These are phyloP conservation scores for Porphyrio hochstetteri DNA, from an alignment of 2,113 vertebrate species.

Conservation along the genomic window DNA sequence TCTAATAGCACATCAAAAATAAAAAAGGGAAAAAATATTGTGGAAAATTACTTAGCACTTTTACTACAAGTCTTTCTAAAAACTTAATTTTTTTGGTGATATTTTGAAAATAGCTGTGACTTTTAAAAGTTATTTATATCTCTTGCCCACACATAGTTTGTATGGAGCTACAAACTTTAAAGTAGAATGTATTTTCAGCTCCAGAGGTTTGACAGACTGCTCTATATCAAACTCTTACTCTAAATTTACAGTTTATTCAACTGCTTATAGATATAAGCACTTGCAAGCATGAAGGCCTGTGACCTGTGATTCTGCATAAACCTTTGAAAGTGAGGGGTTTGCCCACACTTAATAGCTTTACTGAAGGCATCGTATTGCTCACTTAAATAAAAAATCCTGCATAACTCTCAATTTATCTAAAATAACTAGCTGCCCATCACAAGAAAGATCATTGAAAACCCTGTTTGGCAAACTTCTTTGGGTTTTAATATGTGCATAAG, in stretches of 20 bases:
- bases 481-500: background rate
- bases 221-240: background rate
- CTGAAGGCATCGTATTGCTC: background rate
- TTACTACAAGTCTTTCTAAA: background rate
- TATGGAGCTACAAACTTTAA: background rate
- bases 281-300: background rate
- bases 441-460: background rate
- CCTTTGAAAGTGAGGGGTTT: background rate
- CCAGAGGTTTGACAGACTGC: background rate
- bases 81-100: background rate
- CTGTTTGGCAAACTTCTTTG: background rate
- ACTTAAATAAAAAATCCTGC: background rate
- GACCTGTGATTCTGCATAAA: background rate
- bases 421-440: background rate
- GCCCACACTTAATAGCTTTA: background rate
- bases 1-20: background rate
- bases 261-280: background rate
- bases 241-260: background rate
- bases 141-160: background rate
- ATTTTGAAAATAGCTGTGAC: background rate
- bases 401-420: background rate
- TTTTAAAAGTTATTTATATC: background rate
- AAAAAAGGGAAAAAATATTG: background rate
- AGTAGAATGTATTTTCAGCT: background rate
- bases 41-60: background rate